Percentiles rank a stretch among this genome's conserved stretches.
Conservation (phyloP, 2,797 vertebrate genomes). For the Bothrops alternatus region DNA sequence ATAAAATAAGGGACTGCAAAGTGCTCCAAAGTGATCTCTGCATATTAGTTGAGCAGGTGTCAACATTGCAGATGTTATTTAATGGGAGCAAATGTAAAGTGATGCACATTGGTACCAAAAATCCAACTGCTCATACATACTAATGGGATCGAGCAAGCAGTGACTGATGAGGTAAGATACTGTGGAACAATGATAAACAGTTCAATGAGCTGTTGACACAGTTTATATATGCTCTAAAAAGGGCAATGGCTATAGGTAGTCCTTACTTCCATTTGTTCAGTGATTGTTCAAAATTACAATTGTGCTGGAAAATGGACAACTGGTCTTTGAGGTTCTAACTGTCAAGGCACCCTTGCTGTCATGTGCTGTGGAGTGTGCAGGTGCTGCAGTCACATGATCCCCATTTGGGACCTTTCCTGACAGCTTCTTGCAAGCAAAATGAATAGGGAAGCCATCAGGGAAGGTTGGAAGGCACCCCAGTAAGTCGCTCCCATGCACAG, state of each 20-base stretch:
- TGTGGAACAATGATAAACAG: not conserved
- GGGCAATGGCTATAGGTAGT: not conserved
- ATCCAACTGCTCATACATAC: not conserved
- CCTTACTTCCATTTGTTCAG: not conserved
- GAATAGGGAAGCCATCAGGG: not conserved
- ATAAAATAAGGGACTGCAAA: not conserved
- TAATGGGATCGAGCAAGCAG: not conserved
- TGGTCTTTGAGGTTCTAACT: not conserved
- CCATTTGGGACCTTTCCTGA: not conserved
- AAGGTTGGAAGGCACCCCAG: not conserved
- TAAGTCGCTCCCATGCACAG: not conserved
- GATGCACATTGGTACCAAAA: not conserved
- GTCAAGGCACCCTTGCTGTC: not conserved
- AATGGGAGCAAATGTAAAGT: not conserved
- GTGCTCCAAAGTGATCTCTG: not conserved
- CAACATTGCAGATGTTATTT: not conserved
- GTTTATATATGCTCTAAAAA: not conserved
- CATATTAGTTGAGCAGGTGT: not conserved
- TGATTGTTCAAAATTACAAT: not conserved
- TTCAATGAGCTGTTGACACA: not conserved
- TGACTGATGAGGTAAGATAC: not conserved
- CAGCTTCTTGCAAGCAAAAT: not conserved
- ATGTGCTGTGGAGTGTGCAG: not conserved
- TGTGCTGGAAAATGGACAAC: not conserved
- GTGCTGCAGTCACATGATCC: not conserved